Base-by-base conservation (phyloP, 2,113 vertebrate species). In the Myotis yumanensis region DNA sequence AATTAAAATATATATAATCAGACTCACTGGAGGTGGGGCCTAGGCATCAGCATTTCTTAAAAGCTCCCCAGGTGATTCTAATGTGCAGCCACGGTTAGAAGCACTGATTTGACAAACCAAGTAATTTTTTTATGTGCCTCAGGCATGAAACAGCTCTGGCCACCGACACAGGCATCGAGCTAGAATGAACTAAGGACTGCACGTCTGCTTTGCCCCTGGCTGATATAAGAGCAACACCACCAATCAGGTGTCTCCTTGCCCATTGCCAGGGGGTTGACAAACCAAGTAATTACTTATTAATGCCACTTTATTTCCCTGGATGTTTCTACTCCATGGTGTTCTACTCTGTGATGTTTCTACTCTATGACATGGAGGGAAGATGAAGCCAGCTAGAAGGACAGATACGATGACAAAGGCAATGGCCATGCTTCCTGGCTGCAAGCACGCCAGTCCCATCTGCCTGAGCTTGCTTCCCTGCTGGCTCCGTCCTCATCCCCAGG, bases 391-490 rank as follows among this genome's bases (percentile, higher is more conserved):
- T 22, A 35, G 35, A 85, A 72, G 79, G 57, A 37, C 68, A n/a
- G 37, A 35, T 35, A 17, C 0, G 15, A 54, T 15, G 52, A 84
- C 2, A 17, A 30, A 7, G 16, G 71, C 84, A 37, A 23, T 0
- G 11, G 11, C 25, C 17, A 8, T 22, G 0, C 5, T 69, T 83
- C 32, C 59, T 11, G 76, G 9, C 16, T 3, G 0, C 11, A 5
- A 28, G 68, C 1, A 12, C 12, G 3, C 37, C 0, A 0, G 18
- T 46, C 28, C 17, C 51, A 0, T 5, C 6, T 6, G 4, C 18
- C 22, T 37, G 51, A 2, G 3, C 10, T 1, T 0, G 16, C 5
- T 32, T 32, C 51, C 35, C 75, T 2, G 30, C 32, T 7, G 11
- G 30, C 59, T 71, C 62, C 15, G 0, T 17, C 57, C 71, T 28